Evolutionary conservation across 2,113 vertebrate species (phyloP).

Genomic region (Neotragus pygmaeus): DNA sequence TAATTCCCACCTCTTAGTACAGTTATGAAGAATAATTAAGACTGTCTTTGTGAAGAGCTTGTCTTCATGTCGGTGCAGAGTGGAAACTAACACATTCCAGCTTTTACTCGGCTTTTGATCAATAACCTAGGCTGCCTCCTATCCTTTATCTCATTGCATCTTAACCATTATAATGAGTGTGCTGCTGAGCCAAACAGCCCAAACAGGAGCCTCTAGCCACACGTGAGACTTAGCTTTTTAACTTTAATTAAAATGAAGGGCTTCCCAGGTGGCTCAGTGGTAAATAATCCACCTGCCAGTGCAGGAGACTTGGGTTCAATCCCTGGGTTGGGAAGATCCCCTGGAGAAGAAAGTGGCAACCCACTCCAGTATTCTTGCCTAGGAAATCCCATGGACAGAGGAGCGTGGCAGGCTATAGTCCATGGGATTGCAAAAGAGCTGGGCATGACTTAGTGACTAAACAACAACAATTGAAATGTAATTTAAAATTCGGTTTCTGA

Average conservation of each 20-base stretch:
- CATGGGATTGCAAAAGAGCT: not conserved
- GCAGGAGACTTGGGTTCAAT: not conserved
- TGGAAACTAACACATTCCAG: not conserved
- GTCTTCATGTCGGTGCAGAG: not conserved
- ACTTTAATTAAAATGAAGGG: not conserved
- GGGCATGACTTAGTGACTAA: not conserved
- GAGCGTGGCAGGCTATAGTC: not conserved
- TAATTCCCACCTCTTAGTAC: no score
- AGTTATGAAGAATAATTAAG: not conserved
- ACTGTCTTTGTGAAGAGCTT: not conserved
- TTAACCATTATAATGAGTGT: not conserved
- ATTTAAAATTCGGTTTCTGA: not conserved
- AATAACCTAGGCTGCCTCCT: not conserved
- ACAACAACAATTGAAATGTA: not conserved
- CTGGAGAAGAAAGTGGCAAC: not conserved
- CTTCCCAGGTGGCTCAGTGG: not conserved
- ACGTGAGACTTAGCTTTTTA: not conserved
- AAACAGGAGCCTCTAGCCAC: not conserved
- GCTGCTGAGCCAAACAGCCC: not conserved
- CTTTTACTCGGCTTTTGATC: not conserved
- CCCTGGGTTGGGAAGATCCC: not conserved
- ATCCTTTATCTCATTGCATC: not conserved
- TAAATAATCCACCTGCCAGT: not conserved
- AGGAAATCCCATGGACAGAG: not conserved
- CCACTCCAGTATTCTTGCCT: not conserved